A percentile compares a stretch with the other conserved stretches of the same genome.
Conservation (phyloP, 2,888 invertebrate species). For the Sialis fuliginosa region DNA sequence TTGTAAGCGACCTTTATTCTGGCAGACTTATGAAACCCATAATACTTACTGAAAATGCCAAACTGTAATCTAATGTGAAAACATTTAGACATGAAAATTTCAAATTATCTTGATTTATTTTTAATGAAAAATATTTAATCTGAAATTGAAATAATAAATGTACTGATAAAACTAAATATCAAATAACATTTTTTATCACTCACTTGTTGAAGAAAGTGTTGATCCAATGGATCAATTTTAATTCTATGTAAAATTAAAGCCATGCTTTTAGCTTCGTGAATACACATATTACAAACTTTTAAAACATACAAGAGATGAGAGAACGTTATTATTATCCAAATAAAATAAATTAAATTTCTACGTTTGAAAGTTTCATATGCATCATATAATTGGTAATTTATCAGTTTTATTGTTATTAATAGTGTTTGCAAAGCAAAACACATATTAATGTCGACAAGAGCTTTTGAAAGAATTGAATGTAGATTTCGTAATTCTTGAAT, state of each 20-base stretch:
- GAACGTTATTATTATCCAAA: neutral
- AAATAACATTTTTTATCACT: neutral
- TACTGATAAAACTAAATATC: neutral
- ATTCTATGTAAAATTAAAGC: neutral
- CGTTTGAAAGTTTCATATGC: neutral
- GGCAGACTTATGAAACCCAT: no score
- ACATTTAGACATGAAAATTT: conserved; percentile 28
- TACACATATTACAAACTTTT: neutral
- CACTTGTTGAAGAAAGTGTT: no score
- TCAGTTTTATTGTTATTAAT: neutral
- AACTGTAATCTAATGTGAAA: conserved; percentile 26
- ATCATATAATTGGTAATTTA: neutral
- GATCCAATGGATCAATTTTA: no score
- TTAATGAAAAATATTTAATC: conserved; percentile 15
- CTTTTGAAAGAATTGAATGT: neutral
- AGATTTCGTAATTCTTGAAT: neutral
- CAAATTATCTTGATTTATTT: conserved; percentile 27
- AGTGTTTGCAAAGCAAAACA: neutral
- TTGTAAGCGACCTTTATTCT: no score
- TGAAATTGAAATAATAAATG: neutral
- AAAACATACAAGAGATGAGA: neutral
- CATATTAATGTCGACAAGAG: neutral
- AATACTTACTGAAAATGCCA: conserved; percentile 26
- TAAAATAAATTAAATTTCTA: neutral
- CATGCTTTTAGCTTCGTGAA: neutral